Conservation (phyloP, 2,113 vertebrate species). For the Chloropsis cyanopogon region DNA sequence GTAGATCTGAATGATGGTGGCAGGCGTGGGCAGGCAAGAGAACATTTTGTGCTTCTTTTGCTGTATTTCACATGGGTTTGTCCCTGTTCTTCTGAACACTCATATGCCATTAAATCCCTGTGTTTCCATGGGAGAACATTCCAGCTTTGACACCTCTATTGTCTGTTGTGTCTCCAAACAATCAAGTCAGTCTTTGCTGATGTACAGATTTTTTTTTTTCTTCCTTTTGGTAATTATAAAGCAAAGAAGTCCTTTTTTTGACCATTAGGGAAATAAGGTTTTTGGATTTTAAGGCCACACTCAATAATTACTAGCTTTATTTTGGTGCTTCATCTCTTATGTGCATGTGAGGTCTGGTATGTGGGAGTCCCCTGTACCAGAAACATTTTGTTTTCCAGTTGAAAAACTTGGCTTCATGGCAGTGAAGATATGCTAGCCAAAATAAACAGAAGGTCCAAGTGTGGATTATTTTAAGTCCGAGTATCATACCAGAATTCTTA, state of each 20-base stretch:
- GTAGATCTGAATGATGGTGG: not conserved
- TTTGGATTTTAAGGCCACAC: not conserved
- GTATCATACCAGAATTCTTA: constrained; percentile 24
- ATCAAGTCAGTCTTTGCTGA: constrained; percentile 14
- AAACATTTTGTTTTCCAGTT: constrained; percentile 34
- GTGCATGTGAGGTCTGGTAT: constrained; percentile 28
- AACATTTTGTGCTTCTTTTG: not conserved
- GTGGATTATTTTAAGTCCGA: constrained; percentile 23
- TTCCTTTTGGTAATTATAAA: not conserved
- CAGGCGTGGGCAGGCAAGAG: not conserved
- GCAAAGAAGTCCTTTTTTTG: not conserved
- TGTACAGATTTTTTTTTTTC: not conserved
- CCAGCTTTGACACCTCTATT: not conserved
- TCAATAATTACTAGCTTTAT: not conserved
- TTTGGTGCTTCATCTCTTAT: not conserved
- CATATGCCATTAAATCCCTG: not conserved
- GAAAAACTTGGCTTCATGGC: not conserved
- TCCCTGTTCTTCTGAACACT: not conserved
- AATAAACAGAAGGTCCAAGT: constrained; percentile 26
- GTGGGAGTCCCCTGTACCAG: not conserved
- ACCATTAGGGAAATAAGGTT: not conserved
- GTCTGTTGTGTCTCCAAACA: not conserved
- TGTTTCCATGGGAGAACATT: not conserved
- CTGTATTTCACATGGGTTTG: not conserved
- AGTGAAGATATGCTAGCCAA: not conserved